Conservation (phyloP, 1,140 invertebrate genomes). For the Lepidurus packardi region DNA sequence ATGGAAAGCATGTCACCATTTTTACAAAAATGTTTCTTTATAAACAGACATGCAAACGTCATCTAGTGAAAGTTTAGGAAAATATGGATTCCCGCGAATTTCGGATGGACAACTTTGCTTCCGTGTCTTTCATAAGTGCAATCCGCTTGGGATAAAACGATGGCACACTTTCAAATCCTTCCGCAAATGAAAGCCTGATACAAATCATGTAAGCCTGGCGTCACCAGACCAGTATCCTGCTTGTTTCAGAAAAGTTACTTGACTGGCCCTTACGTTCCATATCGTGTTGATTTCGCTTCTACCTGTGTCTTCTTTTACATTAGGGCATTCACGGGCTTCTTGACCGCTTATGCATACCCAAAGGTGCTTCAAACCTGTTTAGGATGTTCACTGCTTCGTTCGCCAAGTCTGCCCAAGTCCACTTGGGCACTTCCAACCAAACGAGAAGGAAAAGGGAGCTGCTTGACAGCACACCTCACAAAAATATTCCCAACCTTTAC, state of each 20-base stretch:
- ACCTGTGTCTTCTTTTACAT: not conserved
- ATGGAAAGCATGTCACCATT: too few species aligned
- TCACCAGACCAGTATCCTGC: not conserved
- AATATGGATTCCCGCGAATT: too few species aligned
- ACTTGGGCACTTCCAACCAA: not conserved
- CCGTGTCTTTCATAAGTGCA: too few species aligned
- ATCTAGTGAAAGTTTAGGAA: too few species aligned
- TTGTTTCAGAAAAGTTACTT: not conserved
- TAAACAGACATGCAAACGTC: too few species aligned
- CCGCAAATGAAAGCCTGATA: too few species aligned
- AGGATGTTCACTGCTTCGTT: not conserved
- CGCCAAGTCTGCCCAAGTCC: not conserved
- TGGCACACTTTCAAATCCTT: too few species aligned
- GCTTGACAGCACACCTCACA: not conserved
- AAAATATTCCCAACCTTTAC: not conserved
- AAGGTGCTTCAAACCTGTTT: conserved; percentile 16
- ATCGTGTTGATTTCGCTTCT: not conserved
- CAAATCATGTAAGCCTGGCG: not conserved
- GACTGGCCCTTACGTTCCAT: not conserved
- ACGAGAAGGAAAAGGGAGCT: not conserved
- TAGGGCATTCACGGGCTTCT: conserved; percentile 11
- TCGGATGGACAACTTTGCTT: too few species aligned
- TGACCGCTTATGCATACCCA: not conserved
- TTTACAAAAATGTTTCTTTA: too few species aligned
- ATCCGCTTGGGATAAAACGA: too few species aligned